Percentiles rank a stretch among this genome's conserved stretches.
Conservation (phyloP, 2,113 vertebrate genomes). For the Nematolebias whitei region DNA sequence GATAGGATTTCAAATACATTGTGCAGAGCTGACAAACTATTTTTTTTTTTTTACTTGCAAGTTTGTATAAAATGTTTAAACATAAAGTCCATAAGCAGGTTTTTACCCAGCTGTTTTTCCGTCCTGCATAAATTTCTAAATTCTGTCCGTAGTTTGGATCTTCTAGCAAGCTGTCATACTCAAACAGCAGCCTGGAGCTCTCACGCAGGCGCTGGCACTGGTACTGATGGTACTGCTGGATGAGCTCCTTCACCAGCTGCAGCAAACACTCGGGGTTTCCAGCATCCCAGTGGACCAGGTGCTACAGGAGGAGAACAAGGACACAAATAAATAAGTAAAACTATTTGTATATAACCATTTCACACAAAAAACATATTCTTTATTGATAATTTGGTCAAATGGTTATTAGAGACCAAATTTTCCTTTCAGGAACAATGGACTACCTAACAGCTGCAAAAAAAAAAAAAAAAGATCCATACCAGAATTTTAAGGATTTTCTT, state of each 20-base stretch:
- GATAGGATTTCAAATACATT: background rate
- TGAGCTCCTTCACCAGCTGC: conserved; percentile 95
- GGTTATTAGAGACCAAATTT: too few relatives aligned
- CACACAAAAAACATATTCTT: too few relatives aligned
- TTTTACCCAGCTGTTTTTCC: conserved; percentile 96
- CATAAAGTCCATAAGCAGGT: background rate
- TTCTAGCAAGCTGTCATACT: conserved; percentile 95
- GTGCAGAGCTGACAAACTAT: too few relatives aligned
- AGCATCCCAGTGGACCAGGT: conserved; percentile 92
- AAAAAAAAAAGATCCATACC: too few relatives aligned
- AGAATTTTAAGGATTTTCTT: too few relatives aligned
- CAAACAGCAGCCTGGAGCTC: conserved; percentile 96
- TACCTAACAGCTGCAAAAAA: too few relatives aligned
- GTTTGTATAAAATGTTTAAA: background rate
- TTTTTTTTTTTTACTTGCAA: background rate
- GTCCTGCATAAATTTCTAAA: conserved; percentile 97
- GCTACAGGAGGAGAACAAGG: conserved; percentile 74
- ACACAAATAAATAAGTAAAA: background rate
- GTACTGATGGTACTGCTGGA: conserved; percentile 96
- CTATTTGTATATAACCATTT: background rate
- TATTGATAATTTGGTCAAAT: too few relatives aligned
- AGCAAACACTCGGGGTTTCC: conserved; percentile 91
- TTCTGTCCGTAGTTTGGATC: conserved; percentile 91
- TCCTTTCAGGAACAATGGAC: too few relatives aligned
- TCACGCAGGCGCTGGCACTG: conserved; percentile 93